Evolutionary conservation across 2,888 invertebrate species (phyloP).

Genomic region (Dicyrtomina minuta): DNA sequence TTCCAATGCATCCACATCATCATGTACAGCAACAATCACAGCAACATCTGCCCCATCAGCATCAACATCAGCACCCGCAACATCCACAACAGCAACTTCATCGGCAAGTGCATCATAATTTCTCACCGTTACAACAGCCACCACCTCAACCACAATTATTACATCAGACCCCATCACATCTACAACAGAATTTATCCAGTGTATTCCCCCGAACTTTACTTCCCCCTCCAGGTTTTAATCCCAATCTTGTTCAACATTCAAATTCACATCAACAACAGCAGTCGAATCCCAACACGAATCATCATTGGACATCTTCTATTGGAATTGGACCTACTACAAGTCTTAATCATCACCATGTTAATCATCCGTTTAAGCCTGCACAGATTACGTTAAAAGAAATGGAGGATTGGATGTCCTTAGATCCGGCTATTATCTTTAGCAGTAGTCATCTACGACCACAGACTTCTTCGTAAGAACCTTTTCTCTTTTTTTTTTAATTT

Average conservation of each 20-base stretch:
- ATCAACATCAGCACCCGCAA: slow-evolving; percentile 38
- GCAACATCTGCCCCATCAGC: slow-evolving; percentile 25
- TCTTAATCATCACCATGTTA: slow-evolving; percentile 31
- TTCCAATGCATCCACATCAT: slow-evolving; percentile 26
- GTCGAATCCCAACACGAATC: slow-evolving; percentile 12
- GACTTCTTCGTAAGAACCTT: slow-evolving; percentile 12
- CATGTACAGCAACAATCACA: slow-evolving; percentile 17
- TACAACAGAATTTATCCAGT: slow-evolving; percentile 20
- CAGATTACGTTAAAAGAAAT: slow-evolving; percentile 29
- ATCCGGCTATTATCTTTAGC: slow-evolving; percentile 79
- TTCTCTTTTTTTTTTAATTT: too few species aligned
- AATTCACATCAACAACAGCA: slow-evolving; percentile 24
- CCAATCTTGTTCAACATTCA: slow-evolving; percentile 6
- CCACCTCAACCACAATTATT: slow-evolving; percentile 15
- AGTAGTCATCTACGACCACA: slow-evolving; percentile 32
- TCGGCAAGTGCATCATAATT: slow-evolving; percentile 4
- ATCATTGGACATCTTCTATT: slow-evolving; percentile 29
- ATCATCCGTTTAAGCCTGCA: slow-evolving; percentile 28
- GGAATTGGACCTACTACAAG: neutral
- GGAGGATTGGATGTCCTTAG: slow-evolving; percentile 83
- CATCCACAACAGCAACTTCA: slow-evolving; percentile 37
- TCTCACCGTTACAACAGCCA: too few species aligned
- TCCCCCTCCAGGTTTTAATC: slow-evolving; percentile 33
- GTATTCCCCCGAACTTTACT: slow-evolving; percentile 31
- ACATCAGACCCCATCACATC: slow-evolving; percentile 15